Percentiles rank a stretch among this genome's conserved stretches.
Conservation (phyloP, 30 jellyfish, hydroid and myxozoan genomes). For the Chrysaora quinquecirrha region DNA sequence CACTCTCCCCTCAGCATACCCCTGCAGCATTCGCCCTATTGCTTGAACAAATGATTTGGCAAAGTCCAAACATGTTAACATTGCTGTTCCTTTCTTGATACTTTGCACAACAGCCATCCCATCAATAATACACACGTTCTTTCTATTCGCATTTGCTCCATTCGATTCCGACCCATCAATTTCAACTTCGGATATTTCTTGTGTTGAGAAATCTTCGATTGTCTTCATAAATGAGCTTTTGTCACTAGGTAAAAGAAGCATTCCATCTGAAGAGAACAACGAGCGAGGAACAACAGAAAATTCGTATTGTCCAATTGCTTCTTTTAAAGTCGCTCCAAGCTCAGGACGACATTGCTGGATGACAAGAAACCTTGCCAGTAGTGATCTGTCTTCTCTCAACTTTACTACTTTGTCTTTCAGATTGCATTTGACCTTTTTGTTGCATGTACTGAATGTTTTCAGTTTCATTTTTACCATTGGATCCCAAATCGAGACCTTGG, state of each 20-base stretch:
- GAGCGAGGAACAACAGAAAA: constrained; percentile 25
- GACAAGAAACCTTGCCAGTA: constrained; percentile 27
- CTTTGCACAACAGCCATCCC: constrained; percentile 9
- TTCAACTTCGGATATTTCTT: too few relatives aligned
- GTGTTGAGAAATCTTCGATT: too few relatives aligned
- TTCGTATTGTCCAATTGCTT: constrained; percentile 16
- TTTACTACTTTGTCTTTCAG: constrained; percentile 2
- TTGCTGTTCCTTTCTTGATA: not conserved
- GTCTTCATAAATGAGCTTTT: constrained; percentile 5
- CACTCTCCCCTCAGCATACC: not conserved
- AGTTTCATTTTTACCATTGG: constrained; percentile 16
- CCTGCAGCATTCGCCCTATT: not conserved
- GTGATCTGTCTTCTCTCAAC: constrained; percentile 1
- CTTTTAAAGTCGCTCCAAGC: constrained; percentile 13
- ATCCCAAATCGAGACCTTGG: constrained; percentile 40
- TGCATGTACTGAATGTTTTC: constrained; percentile 6
- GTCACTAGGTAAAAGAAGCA: constrained; percentile 7
- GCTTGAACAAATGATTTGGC: constrained; percentile 13
- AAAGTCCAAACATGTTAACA: constrained; percentile 23
- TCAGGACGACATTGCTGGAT: constrained; percentile 30
- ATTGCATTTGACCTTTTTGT: not conserved
- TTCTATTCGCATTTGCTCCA: not conserved
- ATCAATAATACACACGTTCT: constrained; percentile 7
- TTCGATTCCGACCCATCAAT: not conserved
- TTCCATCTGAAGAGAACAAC: constrained; percentile 35